These are phyloP conservation scores for Trididemnum miniatum DNA, from an alignment of 23 tunicate species.

Conservation along the genomic window DNA sequence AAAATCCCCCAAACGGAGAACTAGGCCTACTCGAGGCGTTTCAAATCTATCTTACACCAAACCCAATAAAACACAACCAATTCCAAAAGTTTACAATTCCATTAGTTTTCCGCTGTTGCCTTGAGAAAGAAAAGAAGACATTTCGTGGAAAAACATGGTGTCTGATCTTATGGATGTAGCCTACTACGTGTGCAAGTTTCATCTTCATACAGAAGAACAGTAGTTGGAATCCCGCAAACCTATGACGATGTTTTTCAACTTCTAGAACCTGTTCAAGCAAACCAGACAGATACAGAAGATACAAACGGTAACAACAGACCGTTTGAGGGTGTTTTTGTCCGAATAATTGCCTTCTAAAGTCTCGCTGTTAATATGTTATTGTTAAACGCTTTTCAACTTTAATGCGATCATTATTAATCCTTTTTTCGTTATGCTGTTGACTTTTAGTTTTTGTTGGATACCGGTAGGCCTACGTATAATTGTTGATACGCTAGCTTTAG, in stretches of 20 bases:
- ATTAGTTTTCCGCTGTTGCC: not conserved
- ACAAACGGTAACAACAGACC: not conserved
- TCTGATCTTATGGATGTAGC: conserved; percentile 38
- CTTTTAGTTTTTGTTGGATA: too few relatives aligned
- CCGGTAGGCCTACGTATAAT: too few relatives aligned
- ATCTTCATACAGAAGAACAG: conserved; percentile 60
- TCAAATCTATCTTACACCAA: not conserved
- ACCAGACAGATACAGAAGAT: not conserved
- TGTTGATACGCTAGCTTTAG: too few relatives aligned
- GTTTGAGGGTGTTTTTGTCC: too few relatives aligned
- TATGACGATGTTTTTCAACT: conserved; percentile 30
- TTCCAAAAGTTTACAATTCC: not conserved
- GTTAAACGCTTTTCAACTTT: too few relatives aligned
- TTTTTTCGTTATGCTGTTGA: too few relatives aligned
- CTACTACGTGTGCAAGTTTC: conserved; percentile 34
- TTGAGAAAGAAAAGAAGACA: not conserved
- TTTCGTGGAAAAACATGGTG: conserved; percentile 44
- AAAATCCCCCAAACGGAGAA: not conserved
- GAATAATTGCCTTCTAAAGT: too few relatives aligned
- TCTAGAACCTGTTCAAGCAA: not conserved
- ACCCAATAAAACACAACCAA: not conserved
- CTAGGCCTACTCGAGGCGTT: not conserved
- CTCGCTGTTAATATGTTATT: too few relatives aligned
- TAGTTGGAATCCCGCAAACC: conserved; percentile 40
- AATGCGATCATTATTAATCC: too few relatives aligned